Base-by-base conservation (phyloP, 2,113 vertebrate genomes). In the Tachysurus vachellii region DNA sequence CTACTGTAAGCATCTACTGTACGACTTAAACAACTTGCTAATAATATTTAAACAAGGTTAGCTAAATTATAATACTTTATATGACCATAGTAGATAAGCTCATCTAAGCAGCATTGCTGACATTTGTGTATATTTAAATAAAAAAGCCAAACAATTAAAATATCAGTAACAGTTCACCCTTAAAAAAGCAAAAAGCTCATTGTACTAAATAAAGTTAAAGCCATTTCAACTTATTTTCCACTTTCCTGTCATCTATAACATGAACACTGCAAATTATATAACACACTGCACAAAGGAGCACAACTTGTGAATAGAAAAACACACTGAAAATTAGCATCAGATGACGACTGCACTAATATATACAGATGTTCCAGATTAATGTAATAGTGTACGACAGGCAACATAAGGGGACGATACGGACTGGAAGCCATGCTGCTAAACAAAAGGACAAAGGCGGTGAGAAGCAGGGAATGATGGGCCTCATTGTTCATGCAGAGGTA, bases 401-500 rank as follows among this genome's bases (percentile, higher is more conserved):
- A 53, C 36, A 23, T 73, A 73, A 54, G 80, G 80, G 77, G 85
- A 87, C 10, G 19, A 56, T 86, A 23, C 23, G 19, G 23, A 80
- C 79, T 54, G 64, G 71, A 76, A 88, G 19, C 89, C 70, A 13
- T 23, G 54, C 59, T 19, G 36, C 44, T 36, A 84, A 87, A 62
- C 76, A 87, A 82, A 61, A 77, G 82, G 68, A 89, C 80, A 85
- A 88, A 86, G 83, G 28, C 36, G 10, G 68, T 2, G 73, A 87
- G 92, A 91, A 92, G 86, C 88, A 88, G 85, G 85, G 89, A 90
- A 83, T 91, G 89, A 92, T 91, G 70, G 17, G 54, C 57, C 84
- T 87, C 77, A 92, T 93, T 92, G 92, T 92, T 91, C 85, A 91
- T 91, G 91, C 88, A 92, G 93, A 92, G 93, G 92, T 93, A 93